Base-by-base conservation (phyloP, 2,797 vertebrate species). In the Pseudotriccus pelzelni region DNA sequence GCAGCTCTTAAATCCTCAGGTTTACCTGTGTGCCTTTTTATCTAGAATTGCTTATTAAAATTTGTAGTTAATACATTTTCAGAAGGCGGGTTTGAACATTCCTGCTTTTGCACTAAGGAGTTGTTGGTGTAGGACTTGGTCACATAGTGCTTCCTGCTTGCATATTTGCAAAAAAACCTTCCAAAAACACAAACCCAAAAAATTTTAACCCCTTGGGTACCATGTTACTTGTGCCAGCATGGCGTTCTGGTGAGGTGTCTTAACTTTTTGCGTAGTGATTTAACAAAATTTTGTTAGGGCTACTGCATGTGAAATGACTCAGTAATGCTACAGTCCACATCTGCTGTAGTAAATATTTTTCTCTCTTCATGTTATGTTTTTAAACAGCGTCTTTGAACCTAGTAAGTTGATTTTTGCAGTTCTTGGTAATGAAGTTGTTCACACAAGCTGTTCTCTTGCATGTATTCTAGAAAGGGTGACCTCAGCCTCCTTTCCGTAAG, bases 401-500 rank as follows among this genome's bases (percentile, higher is more conserved):
- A 60, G 0, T 46, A 37, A 58, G 21, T 67, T 79, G 58, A 14
- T 53, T 66, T 41, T n/a, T 39, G 34, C 2, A 8, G 43, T 58
- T 93, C 32, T 24, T 87, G 32, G 50, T 52, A 39, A 9, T 5
- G 5, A 69, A 76, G 23, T 41, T 30, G 23, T 39, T 93, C n/a
- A 23, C 50, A 10, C 6, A 43, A 75, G 28, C 34, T 81, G 9
- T n/a, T 63, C 23, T 67, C 49, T 58, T 64, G 22, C 2, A 1
- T 68, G 6, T 55, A 2, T 41, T 81, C 3, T 66, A 24, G 70
- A 78, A 82, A 12, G 36, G 28, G 34, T 37, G 32, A 62, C 13
- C 15, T 82, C 2, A 1, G 0, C 8, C 22, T 75, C 18, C 15
- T 78, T 75, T 43, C 32, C 66, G 0, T 17, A 34, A 30, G 11